Evolutionary conservation across 2,888 invertebrate species (phyloP).

Genomic region (Hypercompe scribonia): DNA sequence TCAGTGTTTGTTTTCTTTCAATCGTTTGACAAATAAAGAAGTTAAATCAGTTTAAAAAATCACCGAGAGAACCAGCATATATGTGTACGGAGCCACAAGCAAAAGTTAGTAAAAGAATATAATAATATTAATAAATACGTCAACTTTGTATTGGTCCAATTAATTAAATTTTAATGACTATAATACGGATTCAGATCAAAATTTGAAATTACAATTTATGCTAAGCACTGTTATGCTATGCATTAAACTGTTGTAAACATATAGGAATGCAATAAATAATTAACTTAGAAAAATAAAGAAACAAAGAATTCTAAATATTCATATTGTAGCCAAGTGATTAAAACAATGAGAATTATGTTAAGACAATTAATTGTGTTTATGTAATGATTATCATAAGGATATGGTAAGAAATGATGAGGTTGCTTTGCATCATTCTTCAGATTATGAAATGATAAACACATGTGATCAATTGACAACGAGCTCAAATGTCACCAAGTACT

Average conservation of each 20-base stretch:
- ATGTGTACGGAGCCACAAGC: too few species aligned
- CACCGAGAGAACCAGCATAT: too few species aligned
- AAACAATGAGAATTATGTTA: neutral
- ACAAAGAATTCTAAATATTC: neutral
- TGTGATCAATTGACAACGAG: too few species aligned
- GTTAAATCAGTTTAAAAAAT: too few species aligned
- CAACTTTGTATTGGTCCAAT: neutral
- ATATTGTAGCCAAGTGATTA: neutral
- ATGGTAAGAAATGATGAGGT: neutral
- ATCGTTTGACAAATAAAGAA: too few species aligned
- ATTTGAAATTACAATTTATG: neutral
- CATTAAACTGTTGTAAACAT: neutral
- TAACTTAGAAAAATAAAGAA: neutral
- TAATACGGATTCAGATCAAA: neutral
- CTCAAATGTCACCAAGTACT: too few species aligned
- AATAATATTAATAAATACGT: too few species aligned
- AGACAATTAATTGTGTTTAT: neutral
- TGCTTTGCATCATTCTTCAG: neutral
- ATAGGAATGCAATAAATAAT: neutral
- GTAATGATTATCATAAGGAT: neutral
- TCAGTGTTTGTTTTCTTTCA: too few species aligned
- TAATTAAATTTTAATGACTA: neutral
- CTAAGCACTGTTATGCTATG: too few species aligned
- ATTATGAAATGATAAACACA: neutral
- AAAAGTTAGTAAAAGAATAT: too few species aligned